Conservation (phyloP, 2,888 invertebrate species). For the Tipula unca region DNA sequence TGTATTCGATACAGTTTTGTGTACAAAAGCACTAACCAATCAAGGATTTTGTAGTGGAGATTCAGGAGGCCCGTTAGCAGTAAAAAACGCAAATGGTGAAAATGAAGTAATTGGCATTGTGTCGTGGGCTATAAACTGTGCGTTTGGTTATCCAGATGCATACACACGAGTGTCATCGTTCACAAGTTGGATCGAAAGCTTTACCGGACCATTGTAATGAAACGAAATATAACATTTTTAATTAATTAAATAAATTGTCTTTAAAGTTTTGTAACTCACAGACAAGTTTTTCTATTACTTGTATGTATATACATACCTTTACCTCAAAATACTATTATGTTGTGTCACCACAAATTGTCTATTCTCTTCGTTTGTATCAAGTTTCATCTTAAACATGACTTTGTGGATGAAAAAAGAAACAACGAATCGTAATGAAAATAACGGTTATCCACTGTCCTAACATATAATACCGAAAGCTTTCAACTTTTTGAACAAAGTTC, state of each 20-base stretch:
- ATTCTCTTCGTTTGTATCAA: neutral
- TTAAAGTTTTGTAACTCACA: neutral
- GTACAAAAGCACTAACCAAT: conserved; percentile 21
- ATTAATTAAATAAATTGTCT: neutral
- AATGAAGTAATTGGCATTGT: conserved; percentile 18
- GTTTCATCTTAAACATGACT: neutral
- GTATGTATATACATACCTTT: no score
- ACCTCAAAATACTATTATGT: neutral
- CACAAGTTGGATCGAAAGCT: neutral
- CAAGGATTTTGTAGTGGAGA: conserved; percentile 25
- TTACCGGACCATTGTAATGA: neutral
- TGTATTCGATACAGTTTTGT: conserved; percentile 23
- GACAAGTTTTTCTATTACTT: neutral
- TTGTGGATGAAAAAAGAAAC: neutral
- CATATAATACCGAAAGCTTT: neutral
- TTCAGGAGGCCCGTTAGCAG: conserved; percentile 30
- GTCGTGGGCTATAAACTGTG: conserved; percentile 21
- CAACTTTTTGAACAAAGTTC: neutral
- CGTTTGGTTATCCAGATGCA: conserved; percentile 19
- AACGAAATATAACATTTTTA: neutral
- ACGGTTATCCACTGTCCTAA: neutral
- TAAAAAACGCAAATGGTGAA: neutral
- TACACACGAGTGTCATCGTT: conserved; percentile 18
- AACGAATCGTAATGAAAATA: neutral
- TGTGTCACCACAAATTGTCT: neutral